These are phyloP conservation scores for Lophotis ruficrista DNA, from an alignment of 2,113 vertebrate genomes.

Conservation along the genomic window DNA sequence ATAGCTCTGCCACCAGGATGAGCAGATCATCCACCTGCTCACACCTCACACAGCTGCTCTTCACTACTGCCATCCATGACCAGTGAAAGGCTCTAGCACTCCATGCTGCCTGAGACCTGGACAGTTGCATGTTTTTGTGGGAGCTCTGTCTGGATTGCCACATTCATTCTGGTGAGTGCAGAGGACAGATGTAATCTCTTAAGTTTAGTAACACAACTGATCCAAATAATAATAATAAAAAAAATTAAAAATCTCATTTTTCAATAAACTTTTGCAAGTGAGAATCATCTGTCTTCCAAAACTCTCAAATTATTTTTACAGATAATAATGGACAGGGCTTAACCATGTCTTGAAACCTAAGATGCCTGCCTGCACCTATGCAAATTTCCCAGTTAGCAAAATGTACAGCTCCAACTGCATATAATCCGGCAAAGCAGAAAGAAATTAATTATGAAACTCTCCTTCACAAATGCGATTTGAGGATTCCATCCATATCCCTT, in stretches of 20 bases:
- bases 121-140: no score
- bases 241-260: not conserved
- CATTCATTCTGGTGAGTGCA: no score
- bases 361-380: not conserved
- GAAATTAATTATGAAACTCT: constrained; percentile 8
- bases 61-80: no score
- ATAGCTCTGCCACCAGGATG: no score
- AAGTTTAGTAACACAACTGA: not conserved
- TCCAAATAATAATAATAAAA: not conserved
- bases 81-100: no score
- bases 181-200: not conserved
- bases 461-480: not conserved
- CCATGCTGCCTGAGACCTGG: no score
- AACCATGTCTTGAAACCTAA: not conserved
- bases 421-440: not conserved
- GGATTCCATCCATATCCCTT: not conserved
- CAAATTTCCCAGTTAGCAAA: not conserved
- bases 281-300: not conserved
- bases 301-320: not conserved
- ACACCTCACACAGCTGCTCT: no score
- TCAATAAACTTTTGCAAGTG: not conserved
- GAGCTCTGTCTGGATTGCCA: no score
- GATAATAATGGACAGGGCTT: not conserved
- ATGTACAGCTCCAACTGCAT: not conserved
- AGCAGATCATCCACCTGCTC: no score